Base-by-base conservation (phyloP, 37 sponge, comb jelly and placozoan genomes). In the Amphimedon queenslandica region DNA sequence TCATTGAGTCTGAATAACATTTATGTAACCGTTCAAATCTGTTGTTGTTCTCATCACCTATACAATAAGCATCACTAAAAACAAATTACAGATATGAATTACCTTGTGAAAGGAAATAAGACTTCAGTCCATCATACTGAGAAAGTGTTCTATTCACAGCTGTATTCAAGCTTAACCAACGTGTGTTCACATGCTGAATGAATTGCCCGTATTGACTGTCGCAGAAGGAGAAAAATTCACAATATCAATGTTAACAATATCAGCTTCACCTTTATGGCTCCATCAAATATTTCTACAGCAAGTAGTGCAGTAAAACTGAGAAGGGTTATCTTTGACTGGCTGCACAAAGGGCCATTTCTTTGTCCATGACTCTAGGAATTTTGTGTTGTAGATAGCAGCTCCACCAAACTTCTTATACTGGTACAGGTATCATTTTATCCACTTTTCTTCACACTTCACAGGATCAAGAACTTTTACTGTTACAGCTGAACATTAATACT, bases 161-260 rank as follows among this genome's bases (percentile, higher is more conserved):
- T 69, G n/a, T 37, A 31, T 78, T 63, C 8, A 78, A 37, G 63
- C 79, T 78, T 31, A 78, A 57, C 77, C 84, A 83, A 30, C 76
- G 63, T 23, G 58, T 63, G 69, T 51, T 60, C 53, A 82, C 76
- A 74, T 82, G 39, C 65, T 43, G 64, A 29, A 82, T 75, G 30
- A 82, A 37, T 41, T 74, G 70, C 41, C 64, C 51, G 53, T 82
- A 82, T 23, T 75, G 53, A 36, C 42, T 75, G 65, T 82, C 76
- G 75, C 83, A 82, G 64, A 82, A 82, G 11, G 25, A 40, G 40
- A 75, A 82, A 64, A 75, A 82, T 42, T 82, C 83, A 35, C 53
- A 18, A 76, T 5, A 70, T 83, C 84, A 20, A 83, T 56, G 36
- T 37, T 43, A 24, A 76, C 23, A 68, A n/a, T n/a, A n/a, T n/a